phyloP scores from a whole-genome alignment of 2,888 invertebrate species.

The Eupithecia tripunctaria region DNA sequence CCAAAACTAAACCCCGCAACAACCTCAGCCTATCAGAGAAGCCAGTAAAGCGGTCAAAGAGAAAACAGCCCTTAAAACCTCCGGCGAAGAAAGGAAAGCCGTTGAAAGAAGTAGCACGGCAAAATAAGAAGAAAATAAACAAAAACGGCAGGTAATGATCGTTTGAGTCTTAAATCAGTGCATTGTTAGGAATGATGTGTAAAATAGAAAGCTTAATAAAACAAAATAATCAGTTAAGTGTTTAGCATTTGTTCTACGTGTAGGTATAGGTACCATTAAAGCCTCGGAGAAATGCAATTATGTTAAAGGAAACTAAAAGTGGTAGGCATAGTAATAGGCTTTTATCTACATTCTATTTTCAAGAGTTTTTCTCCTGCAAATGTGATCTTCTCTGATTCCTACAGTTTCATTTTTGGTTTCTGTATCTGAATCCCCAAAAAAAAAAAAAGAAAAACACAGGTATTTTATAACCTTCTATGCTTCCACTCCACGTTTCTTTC shows the following conservation, averaged over 20 bases:
- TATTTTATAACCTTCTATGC: no score
- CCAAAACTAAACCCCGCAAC: no score
- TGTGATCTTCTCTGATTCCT: no score
- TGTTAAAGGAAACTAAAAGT: neutral
- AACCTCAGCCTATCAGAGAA: neutral
- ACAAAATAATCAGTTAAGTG: neutral
- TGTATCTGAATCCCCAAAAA: no score
- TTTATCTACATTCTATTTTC: no score
- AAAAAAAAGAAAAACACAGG: no score
- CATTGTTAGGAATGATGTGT: neutral
- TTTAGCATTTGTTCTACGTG: neutral
- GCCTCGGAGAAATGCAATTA: neutral
- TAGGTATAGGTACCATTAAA: neutral
- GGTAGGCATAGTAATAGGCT: no score
- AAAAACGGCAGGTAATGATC: neutral
- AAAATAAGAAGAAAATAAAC: neutral
- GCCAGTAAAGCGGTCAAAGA: neutral
- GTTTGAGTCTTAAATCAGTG: neutral
- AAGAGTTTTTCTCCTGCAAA: no score
- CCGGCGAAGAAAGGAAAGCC: neutral
- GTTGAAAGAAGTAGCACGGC: neutral
- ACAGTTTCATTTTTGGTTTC: no score
- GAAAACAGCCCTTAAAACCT: neutral
- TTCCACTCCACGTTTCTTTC: no score
- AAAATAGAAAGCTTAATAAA: neutral